These are phyloP conservation scores for Eulemur coronatus DNA, from an alignment of 2,797 vertebrate species.

Conservation along the genomic window DNA sequence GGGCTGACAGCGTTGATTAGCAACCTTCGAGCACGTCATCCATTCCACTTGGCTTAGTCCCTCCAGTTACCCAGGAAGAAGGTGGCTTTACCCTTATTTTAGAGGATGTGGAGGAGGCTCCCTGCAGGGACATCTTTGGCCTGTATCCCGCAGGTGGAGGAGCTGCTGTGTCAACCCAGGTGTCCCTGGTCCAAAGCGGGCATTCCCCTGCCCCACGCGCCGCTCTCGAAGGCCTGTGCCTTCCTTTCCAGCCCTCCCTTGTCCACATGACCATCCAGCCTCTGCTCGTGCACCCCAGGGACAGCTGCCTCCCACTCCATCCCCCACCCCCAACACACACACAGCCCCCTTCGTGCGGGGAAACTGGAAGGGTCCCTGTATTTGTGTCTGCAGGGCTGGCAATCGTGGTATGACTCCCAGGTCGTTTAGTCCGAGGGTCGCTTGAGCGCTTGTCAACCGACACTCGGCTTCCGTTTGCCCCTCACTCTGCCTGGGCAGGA, in stretches of 20 bases:
- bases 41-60: rapidly evolving
- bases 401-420: rapidly evolving
- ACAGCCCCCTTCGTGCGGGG: rapidly evolving
- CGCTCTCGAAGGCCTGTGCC: neutral
- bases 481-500: neutral
- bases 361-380: neutral
- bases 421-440: rapidly evolving
- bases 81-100: neutral
- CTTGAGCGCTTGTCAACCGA: neutral
- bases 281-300: rapidly evolving
- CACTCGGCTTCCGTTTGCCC: rapidly evolving
- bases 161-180: neutral
- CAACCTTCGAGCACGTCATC: rapidly evolving
- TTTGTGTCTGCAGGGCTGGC: rapidly evolving
- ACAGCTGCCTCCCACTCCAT: rapidly evolving
- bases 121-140: rapidly evolving
- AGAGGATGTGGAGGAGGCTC: no score
- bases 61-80: neutral
- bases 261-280: rapidly evolving
- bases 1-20: rapidly evolving
- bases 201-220: rapidly evolving
- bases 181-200: neutral
- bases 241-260: rapidly evolving
- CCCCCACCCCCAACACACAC: neutral
- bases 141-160: rapidly evolving